Base-by-base conservation (phyloP, 2,113 vertebrate species). In the Rhinolophus sinicus region DNA sequence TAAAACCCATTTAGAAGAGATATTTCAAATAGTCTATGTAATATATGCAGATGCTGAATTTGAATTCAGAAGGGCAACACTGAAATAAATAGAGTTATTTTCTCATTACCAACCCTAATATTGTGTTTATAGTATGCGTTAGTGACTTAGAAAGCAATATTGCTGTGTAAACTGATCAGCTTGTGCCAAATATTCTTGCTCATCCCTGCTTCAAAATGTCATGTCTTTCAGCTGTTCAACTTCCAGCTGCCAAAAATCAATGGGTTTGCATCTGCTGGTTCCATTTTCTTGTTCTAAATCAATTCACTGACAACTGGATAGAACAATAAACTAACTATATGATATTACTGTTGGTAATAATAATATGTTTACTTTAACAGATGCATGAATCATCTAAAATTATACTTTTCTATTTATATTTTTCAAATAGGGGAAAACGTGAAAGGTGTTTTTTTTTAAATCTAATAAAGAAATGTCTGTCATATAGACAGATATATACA, bases 241-340 rank as follows among this genome's bases (percentile, higher is more conserved):
- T 35, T 40, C 91, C 96, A 97, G 88, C 94, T 97, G 97, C 98
- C 98, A 97, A 96, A 88, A 97, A 92, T 88, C 96, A 89, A 60
- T 22, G 83, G 16, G 4, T 28, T 62, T 95, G 88, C 97, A 96
- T 97, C 96, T 98, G 97, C 10, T 97, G 82, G 60, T 93, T 96
- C 94, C 90, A 97, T 76, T 96, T 24, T 80, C n/a, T 14, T 80
- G 1, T 95, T 91, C 94, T 96, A 80, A 96, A 97, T 82, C 40
- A 93, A 64, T 64, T 83, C 77, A 58, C 60, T 94, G 5, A 85
- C 82, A 33, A 90, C 26, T 90, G 56, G 65, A 96, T 93, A 87
- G 85, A 85, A 67, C 88, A 93, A n/a, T 54, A 76, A 97, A 97
- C 75, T 76, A 67, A 9, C 82, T 88, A 93, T 50, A 21, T 84